Conservation (phyloP, 2,797 vertebrate species). For the Acanthornis magna region DNA sequence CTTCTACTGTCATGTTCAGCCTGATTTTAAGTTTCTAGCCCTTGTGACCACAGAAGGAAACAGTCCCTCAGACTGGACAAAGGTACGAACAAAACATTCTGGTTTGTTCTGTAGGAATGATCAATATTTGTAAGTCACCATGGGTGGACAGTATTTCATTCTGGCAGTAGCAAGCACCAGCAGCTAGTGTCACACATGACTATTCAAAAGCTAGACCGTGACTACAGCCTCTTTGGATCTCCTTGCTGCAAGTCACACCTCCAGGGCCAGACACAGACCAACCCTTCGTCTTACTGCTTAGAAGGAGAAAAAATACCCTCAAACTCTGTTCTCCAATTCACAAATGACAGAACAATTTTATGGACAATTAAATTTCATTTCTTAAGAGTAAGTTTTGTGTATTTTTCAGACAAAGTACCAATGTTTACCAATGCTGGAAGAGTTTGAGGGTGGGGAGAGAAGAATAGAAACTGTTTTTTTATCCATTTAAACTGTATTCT, state of each 20-base stretch:
- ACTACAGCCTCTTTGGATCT: background rate
- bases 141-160: background rate
- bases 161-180: background rate
- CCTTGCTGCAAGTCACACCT: background rate
- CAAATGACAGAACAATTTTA: background rate
- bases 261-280: background rate
- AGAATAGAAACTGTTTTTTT: background rate
- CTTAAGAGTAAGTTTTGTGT: background rate
- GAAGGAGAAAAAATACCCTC: background rate
- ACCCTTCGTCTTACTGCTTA: background rate
- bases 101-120: background rate
- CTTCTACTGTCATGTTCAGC: background rate
- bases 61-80: background rate
- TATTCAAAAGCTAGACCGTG: background rate
- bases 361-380: background rate
- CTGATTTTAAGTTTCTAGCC: background rate
- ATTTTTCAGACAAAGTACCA: background rate
- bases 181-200: rapidly evolving
- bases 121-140: background rate
- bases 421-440: background rate
- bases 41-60: background rate
- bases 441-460: background rate
- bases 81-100: background rate
- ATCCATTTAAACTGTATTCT: background rate
- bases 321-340: background rate